These are phyloP conservation scores for Andrena dorsata DNA, from an alignment of 2,888 invertebrate genomes.

Conservation along the genomic window DNA sequence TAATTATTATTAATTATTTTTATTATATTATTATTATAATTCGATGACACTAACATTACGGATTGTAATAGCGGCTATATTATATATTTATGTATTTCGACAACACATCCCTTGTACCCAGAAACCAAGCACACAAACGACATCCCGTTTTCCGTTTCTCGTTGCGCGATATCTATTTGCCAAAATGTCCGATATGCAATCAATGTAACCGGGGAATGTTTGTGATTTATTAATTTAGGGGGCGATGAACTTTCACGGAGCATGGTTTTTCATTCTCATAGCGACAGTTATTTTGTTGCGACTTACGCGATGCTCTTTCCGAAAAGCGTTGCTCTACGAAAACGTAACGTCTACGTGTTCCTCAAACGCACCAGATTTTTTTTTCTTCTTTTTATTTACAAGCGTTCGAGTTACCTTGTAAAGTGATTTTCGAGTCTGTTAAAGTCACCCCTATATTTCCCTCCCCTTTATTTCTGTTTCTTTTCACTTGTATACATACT, in stretches of 20 bases:
- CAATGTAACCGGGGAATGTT: conserved; percentile 30
- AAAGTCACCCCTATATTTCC: conserved; percentile 27
- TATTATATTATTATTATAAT: conserved; percentile 80
- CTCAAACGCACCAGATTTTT: conserved; percentile 11
- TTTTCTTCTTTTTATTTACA: conserved; percentile 19
- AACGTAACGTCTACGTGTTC: conserved; percentile 18
- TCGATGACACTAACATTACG: conserved; percentile 81
- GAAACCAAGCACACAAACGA: conserved; percentile 59
- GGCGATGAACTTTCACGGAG: conserved; percentile 39
- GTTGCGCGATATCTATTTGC: conserved; percentile 30
- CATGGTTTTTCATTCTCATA: conserved; percentile 10
- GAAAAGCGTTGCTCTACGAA: conserved; percentile 21
- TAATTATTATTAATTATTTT: conserved; percentile 70
- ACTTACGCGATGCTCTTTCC: conserved; percentile 31
- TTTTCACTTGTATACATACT: conserved; percentile 45
- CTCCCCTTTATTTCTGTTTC: conserved; percentile 36
- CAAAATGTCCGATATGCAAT: conserved; percentile 28
- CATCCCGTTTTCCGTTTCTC: conserved; percentile 41
- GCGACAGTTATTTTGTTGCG: neutral
- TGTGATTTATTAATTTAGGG: conserved; percentile 17
- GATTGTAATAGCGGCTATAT: conserved; percentile 82
- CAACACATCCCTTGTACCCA: conserved; percentile 74
- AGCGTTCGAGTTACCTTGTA: conserved; percentile 41
- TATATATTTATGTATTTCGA: conserved; percentile 83
- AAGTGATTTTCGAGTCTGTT: conserved; percentile 43